phyloP scores from a whole-genome alignment of 2,888 invertebrate species.

The Notocelia uddmanniana region DNA sequence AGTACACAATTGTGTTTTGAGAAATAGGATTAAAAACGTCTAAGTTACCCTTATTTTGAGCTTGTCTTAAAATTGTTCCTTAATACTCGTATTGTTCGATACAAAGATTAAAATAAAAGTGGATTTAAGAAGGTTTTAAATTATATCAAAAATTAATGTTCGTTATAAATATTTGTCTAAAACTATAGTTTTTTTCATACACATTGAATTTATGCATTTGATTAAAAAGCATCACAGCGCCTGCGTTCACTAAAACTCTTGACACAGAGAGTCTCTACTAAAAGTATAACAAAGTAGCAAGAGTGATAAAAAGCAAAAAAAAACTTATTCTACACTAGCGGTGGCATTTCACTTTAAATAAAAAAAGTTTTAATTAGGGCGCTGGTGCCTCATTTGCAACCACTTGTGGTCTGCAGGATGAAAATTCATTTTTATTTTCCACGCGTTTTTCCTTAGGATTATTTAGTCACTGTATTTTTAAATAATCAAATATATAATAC shows the following conservation, averaged over 20 bases:
- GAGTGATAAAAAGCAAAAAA: slow-evolving; percentile 59
- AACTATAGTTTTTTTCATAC: neutral
- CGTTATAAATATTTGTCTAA: neutral
- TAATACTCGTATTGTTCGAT: no score
- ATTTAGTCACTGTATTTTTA: neutral
- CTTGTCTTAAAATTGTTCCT: no score
- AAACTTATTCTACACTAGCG: slow-evolving; percentile 16
- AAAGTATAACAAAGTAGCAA: slow-evolving; percentile 22
- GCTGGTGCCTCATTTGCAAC: slow-evolving; percentile 37
- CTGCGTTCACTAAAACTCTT: slow-evolving; percentile 5
- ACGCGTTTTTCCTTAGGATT: neutral
- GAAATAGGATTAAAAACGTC: no score
- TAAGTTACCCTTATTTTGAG: no score
- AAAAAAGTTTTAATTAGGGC: slow-evolving; percentile 47
- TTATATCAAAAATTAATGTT: no score
- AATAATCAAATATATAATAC: no score
- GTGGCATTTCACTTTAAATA: slow-evolving; percentile 39
- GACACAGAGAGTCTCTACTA: slow-evolving; percentile 11
- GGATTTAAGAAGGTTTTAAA: no score
- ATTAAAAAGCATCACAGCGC: neutral
- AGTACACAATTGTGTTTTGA: no score
- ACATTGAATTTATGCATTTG: neutral
- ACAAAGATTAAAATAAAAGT: no score
- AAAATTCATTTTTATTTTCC: slow-evolving; percentile 35
- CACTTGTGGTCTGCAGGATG: slow-evolving; percentile 38